These are phyloP conservation scores for Dryobota labecula DNA, from an alignment of 2,888 invertebrate species.

Conservation along the genomic window DNA sequence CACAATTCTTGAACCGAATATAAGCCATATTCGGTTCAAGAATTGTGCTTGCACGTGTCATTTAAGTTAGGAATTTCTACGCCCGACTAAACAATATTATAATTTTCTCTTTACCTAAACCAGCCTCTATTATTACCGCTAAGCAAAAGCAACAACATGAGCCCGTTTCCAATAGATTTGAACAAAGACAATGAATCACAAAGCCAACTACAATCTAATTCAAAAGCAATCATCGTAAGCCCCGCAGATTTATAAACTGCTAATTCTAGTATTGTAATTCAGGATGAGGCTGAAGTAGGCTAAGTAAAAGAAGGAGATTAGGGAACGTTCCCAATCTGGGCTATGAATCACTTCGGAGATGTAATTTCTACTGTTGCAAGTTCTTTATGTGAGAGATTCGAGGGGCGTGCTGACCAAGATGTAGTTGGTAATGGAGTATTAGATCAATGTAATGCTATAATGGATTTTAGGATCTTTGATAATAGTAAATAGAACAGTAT, in stretches of 20 bases:
- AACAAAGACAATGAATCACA: conserved; percentile 34
- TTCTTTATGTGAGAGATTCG: conserved; percentile 46
- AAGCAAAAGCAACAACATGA: conserved; percentile 29
- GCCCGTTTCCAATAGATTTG: conserved; percentile 19
- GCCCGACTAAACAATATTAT: background rate
- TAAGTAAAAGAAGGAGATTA: conserved; percentile 53
- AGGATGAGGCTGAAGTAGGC: conserved; percentile 9
- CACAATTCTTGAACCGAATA: background rate
- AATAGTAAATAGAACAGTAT: conserved; percentile 2
- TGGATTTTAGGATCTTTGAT: conserved; percentile 9
- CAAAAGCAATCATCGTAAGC: conserved; percentile 44
- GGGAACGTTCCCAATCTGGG: conserved; percentile 36
- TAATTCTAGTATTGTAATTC: conserved; percentile 52
- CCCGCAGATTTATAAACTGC: conserved; percentile 49
- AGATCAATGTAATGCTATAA: conserved; percentile 8
- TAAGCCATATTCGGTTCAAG: background rate
- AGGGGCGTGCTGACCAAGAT: conserved; percentile 28
- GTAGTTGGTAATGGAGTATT: conserved; percentile 23
- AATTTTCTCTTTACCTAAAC: background rate
- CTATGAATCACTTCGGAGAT: conserved; percentile 58
- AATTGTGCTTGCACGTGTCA: background rate
- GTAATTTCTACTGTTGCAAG: conserved; percentile 60
- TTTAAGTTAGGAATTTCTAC: background rate
- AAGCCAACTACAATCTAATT: conserved; percentile 44
- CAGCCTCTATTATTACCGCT: background rate